These are phyloP conservation scores for Homalodisca vitripennis DNA, from an alignment of 1,140 invertebrate genomes.

Conservation along the genomic window DNA sequence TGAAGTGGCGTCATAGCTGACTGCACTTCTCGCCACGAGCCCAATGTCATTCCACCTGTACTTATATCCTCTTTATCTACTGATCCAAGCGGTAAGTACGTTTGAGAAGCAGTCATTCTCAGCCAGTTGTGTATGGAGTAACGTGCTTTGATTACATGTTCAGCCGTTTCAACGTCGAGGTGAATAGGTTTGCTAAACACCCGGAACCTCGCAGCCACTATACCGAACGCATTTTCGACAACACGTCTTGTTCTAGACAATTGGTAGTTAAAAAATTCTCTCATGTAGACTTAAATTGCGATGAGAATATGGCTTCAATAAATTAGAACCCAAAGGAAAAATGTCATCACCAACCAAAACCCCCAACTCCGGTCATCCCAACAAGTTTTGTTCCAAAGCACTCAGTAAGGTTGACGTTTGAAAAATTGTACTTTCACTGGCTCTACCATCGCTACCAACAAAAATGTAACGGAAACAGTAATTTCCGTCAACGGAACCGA, in stretches of 20 bases:
- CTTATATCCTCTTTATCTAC: constrained; percentile 17
- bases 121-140: constrained; percentile 21
- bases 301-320: constrained; percentile 50
- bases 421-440: constrained; percentile 44
- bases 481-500: constrained; percentile 45
- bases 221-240: constrained; percentile 51
- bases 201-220: constrained; percentile 47
- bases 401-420: constrained; percentile 22
- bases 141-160: neutral
- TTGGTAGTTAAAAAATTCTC: constrained; percentile 47
- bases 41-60: neutral
- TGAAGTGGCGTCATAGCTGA: neutral
- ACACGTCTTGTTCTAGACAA: constrained; percentile 41
- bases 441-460: constrained; percentile 45
- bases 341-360: constrained; percentile 52
- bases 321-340: constrained; percentile 48
- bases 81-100: neutral
- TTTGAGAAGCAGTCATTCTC: neutral
- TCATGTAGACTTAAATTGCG: constrained; percentile 35
- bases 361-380: constrained; percentile 42
- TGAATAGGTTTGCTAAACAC: constrained; percentile 14
- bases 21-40: neutral
- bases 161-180: neutral
- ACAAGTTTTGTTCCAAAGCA: constrained; percentile 30
- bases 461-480: constrained; percentile 48